Percentiles rank a stretch among this genome's conserved stretches.
These are phyloP conservation scores for Sceloporus tristichus DNA, from an alignment of 2,113 vertebrate genomes.

Conservation along the genomic window DNA sequence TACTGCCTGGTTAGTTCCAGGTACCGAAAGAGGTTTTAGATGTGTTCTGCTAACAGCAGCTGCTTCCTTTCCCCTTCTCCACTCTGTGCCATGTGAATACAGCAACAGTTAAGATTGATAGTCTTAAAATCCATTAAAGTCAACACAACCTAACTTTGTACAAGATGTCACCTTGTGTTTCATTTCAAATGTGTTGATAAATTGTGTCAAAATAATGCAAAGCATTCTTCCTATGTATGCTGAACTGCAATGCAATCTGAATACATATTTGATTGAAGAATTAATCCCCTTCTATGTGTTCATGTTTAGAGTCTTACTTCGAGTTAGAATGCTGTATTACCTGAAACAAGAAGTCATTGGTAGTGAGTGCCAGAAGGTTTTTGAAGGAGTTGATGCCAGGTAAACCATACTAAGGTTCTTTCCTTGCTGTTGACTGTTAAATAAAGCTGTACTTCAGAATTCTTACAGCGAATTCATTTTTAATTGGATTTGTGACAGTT, in stretches of 20 bases:
- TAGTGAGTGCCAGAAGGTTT: slow-evolving; percentile 89
- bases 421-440: slow-evolving; percentile 6
- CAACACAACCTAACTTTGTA: not conserved
- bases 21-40: not conserved
- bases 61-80: not conserved
- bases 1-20: too few relatives aligned
- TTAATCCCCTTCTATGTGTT: slow-evolving; percentile 27
- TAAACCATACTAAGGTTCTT: slow-evolving; percentile 73
- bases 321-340: slow-evolving; percentile 99
- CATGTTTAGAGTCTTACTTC: slow-evolving; percentile 90
- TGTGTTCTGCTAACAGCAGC: not conserved
- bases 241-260: not conserved
- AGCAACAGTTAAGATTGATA: not conserved
- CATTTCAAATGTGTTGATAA: not conserved
- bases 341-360: slow-evolving; percentile 99
- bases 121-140: not conserved
- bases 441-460: slow-evolving; percentile 9
- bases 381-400: slow-evolving; percentile 92
- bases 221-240: not conserved
- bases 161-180: not conserved
- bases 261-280: slow-evolving; percentile 4
- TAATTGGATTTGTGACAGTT: not conserved
- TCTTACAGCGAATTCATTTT: slow-evolving; percentile 7
- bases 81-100: not conserved
- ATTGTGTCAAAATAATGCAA: not conserved